Base-by-base conservation (phyloP, 2,113 vertebrate genomes). In the Bungarus multicinctus region DNA sequence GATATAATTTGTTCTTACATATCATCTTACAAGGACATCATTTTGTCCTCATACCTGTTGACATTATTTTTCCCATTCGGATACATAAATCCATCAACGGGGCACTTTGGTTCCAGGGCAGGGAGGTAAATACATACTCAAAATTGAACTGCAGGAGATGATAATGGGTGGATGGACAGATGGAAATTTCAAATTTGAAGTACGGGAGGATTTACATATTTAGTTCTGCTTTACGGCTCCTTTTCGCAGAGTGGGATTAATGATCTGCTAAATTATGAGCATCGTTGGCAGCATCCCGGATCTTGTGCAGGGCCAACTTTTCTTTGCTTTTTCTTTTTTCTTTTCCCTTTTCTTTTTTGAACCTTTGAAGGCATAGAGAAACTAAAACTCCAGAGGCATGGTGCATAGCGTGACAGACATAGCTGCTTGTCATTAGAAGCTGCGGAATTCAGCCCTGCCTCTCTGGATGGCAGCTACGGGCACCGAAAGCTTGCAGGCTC, bases 191-290 rank as follows among this genome's bases (percentile, higher is more conserved):
- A 97, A 95, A 95, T 97, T 96, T 96, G 96, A 97, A 96, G 96
- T 95, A 94, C 95, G 92, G 96, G 96, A 96, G 96, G 97, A 97
- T 97, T 97, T 97, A 96, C 97, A 97, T 97, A 97, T 97, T 97
- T 97, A 97, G 96, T 97, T 97, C 96, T 97, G 97, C 96, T 97
- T 97, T 97, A 96, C 95, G 97, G 96, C 94, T 94, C 97, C 94
- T 96, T 97, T 97, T 97, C 95, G 94, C 96, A 85, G 96, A 97
- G 94, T 93, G 93, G 97, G 97, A 97, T 97, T 97, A 97, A 97
- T 97, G 97, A 97, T 97, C 96, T 97, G 97, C 96, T 97, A 97
- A 97, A 97, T 97, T 97, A 97, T 97, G 95, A 96, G 96, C 96
- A 94, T 96, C 94, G 94, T 96, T 94, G 94, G 96, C 94, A 93